These are phyloP conservation scores for Cecidostiba fungosa DNA, from an alignment of 2,888 invertebrate species.

Conservation along the genomic window DNA sequence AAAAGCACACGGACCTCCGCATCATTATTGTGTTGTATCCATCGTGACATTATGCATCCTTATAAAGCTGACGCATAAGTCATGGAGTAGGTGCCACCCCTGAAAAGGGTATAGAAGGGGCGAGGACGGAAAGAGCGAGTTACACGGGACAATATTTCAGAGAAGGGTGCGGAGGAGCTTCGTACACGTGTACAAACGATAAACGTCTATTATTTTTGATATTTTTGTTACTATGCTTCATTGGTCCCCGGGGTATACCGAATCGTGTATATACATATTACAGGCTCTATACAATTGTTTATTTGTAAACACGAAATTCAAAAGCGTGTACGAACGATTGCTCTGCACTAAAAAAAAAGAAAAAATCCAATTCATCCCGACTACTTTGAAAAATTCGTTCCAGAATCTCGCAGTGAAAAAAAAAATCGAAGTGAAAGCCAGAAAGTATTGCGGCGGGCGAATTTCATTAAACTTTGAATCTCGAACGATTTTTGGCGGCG, in stretches of 20 bases:
- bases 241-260: constrained; percentile 39
- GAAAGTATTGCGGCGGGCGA: constrained; percentile 30
- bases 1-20: constrained; percentile 54
- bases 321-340: no score
- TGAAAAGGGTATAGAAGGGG: constrained; percentile 31
- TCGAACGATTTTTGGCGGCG: constrained; percentile 47
- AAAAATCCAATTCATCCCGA: not conserved
- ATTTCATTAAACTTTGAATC: constrained; percentile 53
- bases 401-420: not conserved
- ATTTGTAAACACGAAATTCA: not conserved
- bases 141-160: not conserved
- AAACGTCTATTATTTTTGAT: constrained; percentile 56
- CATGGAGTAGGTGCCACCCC: constrained; percentile 46
- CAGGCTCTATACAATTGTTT: not conserved
- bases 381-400: not conserved
- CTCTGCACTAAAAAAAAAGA: not conserved
- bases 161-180: not conserved
- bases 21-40: constrained; percentile 7
- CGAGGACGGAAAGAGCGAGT: constrained; percentile 28
- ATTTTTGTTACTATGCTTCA: constrained; percentile 3
- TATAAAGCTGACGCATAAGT: constrained; percentile 54
- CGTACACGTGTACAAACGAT: constrained; percentile 49
- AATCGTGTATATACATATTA: not conserved
- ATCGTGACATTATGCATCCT: constrained; percentile 43
- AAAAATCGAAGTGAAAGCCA: constrained; percentile 21